Base-by-base conservation (phyloP, 1,140 invertebrate genomes). In the Saccostrea cuccullata region DNA sequence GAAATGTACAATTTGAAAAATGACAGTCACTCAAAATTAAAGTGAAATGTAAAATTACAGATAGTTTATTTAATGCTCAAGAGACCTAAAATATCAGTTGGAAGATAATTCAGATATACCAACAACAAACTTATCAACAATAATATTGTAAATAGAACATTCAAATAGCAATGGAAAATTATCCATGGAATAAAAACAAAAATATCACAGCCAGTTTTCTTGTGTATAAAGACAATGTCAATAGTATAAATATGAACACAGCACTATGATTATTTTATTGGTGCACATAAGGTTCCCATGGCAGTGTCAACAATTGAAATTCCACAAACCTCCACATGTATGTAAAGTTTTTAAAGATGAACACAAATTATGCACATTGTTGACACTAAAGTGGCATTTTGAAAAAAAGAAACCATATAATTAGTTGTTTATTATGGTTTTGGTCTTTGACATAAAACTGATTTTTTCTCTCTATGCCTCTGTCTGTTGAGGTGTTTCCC, bases 221-320 rank as follows among this genome's bases (percentile, higher is more conserved):
- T 77, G 30, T 64, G 15, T 64, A 20, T 17, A 64, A 64, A 47
- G 40, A 47, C n/a, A 64, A 64, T 6, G 17, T 20, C 17, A 20
- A 17, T 64, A 64, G 2, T 60, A 73, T 77, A 36, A 77, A 77
- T 77, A 77, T 77, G 70, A 77, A 77, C 70, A 77, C 70, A 30
- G 70, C 23, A 77, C 70, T 36, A 36, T 9, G 15, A 30, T 77
- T 77, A 77, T 36, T 30, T 13, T 30, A 77, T 47, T 2, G 4
- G 70, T 26, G 70, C 70, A 77, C 70, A 77, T 17, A 9, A 26
- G 70, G 30, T 30, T 30, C 30, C 23, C 70, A 77, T 77, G 70
- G 70, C 70, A 77, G 70, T 77, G 23, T 30, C 70, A 77, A 77
- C 26, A 77, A 77, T 36, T 77, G 30, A 77, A 77, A 30, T 36